Conservation (phyloP, 1,140 invertebrate genomes). For the Ceratoteleas bidentatus region DNA sequence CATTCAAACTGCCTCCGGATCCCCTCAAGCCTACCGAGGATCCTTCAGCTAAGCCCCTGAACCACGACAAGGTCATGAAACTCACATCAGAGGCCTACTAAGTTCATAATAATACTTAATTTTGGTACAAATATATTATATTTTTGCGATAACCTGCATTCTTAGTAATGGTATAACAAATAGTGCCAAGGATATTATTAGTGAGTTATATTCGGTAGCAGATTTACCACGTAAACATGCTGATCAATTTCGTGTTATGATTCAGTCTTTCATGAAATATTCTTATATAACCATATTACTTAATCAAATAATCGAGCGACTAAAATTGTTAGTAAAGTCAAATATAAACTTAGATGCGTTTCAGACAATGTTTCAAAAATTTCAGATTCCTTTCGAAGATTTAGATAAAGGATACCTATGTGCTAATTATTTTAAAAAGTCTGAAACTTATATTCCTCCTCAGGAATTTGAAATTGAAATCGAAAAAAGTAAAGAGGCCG, state of each 20-base stretch:
- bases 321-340: background rate
- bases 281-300: background rate
- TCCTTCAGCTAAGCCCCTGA: no score
- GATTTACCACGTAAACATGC: background rate
- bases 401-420: background rate
- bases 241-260: background rate
- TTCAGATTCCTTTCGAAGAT: constrained; percentile 1
- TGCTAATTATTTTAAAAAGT: background rate
- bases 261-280: background rate
- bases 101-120: no score
- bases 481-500: background rate
- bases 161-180: background rate
- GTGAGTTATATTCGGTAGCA: background rate
- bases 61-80: no score
- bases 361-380: background rate
- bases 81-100: no score
- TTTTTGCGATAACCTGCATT: no score
- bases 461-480: background rate
- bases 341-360: background rate
- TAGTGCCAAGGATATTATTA: background rate
- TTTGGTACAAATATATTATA: no score
- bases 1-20: no score
- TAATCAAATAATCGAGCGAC: constrained; percentile 1
- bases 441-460: background rate
- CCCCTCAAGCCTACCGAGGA: no score